phyloP scores from a whole-genome alignment of 2,113 vertebrate species.

The Pantherophis guttatus region DNA sequence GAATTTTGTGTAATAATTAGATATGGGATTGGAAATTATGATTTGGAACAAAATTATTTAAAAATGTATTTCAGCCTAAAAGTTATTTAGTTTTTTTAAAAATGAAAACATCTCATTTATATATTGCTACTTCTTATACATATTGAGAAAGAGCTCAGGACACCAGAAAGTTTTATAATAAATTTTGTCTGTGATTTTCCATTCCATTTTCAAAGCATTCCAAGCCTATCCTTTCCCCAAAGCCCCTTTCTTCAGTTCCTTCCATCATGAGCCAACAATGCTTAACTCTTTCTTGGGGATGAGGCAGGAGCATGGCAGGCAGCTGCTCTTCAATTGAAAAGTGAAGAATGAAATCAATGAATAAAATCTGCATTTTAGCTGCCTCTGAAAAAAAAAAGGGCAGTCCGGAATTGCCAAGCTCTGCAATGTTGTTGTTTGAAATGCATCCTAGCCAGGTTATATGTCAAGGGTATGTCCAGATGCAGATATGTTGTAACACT shows the following conservation, averaged over 20 bases:
- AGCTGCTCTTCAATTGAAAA: background rate
- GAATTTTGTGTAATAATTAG: constrained; percentile 9
- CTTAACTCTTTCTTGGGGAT: background rate
- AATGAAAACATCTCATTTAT: background rate
- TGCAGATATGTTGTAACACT: background rate
- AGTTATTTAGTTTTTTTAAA: background rate
- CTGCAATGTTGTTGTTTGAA: background rate
- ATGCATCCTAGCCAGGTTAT: background rate
- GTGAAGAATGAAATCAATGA: background rate
- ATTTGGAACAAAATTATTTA: background rate
- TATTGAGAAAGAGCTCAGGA: background rate
- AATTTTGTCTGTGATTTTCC: background rate
- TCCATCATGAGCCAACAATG: background rate
- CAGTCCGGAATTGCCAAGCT: background rate
- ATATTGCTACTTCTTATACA: constrained; percentile 5
- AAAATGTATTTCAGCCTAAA: background rate
- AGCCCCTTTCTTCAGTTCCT: background rate
- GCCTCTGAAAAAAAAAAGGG: background rate
- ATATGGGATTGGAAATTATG: background rate
- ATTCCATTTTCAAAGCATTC: background rate
- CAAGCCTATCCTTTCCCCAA: background rate
- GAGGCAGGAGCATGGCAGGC: background rate
- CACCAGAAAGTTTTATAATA: constrained; percentile 13
- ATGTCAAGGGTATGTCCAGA: background rate
- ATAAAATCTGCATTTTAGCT: background rate